Base-by-base conservation (phyloP, 2,113 vertebrate genomes). In the Xiphophorus maculatus region DNA sequence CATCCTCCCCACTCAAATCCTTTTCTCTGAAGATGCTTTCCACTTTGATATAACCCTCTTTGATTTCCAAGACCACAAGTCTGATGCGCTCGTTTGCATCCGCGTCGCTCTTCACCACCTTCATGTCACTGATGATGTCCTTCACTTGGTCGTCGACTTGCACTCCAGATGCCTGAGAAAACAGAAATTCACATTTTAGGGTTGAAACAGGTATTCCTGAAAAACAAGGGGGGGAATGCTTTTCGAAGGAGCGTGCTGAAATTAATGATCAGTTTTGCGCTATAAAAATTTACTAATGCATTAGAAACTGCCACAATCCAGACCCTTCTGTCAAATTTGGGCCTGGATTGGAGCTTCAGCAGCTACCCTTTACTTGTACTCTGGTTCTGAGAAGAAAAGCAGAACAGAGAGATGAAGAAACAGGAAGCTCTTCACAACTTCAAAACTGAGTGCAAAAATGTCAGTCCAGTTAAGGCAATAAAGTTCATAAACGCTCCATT, bases 141-240 rank as follows among this genome's bases (percentile, higher is more conserved):
- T 94, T 85, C 32, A 96, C 95, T 0, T 79, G 54, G 14, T 96
- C 95, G 0, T 67, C 65, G 3, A 96, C 91, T 25, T 69, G 72
- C 22, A 96, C 93, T 28, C 96, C 96, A 0, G 96, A 97, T 27
- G 96, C 87, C 96, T 97, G n/a, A 25, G 35, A 8, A 66, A 66
- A 58, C 1, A 10, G 5, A n/a, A 58, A 58, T 5, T 3, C 7
- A 58, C 8, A 25, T 58, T 11, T 58, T 10, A 58, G 22, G 25
- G 19, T n/a, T 19, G 51, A 58, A 58, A 3, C 25, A 10, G 17
- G 44, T 7, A 19, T 3, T 58, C 9, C 25, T 10, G 7, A 6
- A 15, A 42, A 42, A 42, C 14, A 42, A 40, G 12, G 4, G 12
- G 12, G 6, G 14, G 25, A n/a, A 17, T 54, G 19, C 51, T 8